Conservation (phyloP, 92 coral and sea anemone genomes). For the Actinernus sp. region DNA sequence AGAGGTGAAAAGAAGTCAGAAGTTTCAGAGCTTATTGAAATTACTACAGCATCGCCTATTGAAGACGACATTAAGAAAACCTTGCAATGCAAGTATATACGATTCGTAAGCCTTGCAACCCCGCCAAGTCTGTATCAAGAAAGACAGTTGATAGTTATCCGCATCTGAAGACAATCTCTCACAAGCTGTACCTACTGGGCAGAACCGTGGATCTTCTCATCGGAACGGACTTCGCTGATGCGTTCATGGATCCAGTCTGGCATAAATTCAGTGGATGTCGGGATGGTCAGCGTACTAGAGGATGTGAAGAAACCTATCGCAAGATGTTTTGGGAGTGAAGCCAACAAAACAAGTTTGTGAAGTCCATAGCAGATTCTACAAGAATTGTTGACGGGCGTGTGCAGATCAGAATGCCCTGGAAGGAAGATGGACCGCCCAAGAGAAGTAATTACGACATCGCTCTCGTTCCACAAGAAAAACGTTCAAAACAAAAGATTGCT, state of each 20-base stretch:
- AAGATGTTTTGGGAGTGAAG: slow-evolving; percentile 63
- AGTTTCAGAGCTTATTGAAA: slow-evolving; percentile 39
- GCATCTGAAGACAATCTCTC: slow-evolving; percentile 18
- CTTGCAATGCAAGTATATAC: slow-evolving; percentile 50
- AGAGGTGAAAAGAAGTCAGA: slow-evolving; percentile 62
- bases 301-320: slow-evolving; percentile 49
- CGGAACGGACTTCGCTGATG: slow-evolving; percentile 58
- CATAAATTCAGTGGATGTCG: slow-evolving; percentile 34
- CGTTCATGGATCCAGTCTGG: slow-evolving; percentile 34
- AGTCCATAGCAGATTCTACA: slow-evolving; percentile 60
- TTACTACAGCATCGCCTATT: slow-evolving; percentile 39
- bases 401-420: slow-evolving; percentile 65
- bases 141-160: slow-evolving; percentile 19
- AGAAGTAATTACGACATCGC: slow-evolving; percentile 69
- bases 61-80: too few relatives aligned
- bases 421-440: slow-evolving; percentile 61
- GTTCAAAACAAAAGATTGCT: slow-evolving; percentile 62
- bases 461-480: slow-evolving; percentile 51
- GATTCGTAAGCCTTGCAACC: slow-evolving; percentile 63
- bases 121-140: slow-evolving; percentile 39
- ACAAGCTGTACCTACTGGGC: slow-evolving; percentile 30
- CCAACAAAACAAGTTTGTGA: slow-evolving; percentile 69
- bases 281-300: slow-evolving; percentile 39
- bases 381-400: slow-evolving; percentile 48
- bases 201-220: slow-evolving; percentile 45